phyloP scores from a whole-genome alignment of 2,797 vertebrate species.

The Neopelma chrysocephalum region DNA sequence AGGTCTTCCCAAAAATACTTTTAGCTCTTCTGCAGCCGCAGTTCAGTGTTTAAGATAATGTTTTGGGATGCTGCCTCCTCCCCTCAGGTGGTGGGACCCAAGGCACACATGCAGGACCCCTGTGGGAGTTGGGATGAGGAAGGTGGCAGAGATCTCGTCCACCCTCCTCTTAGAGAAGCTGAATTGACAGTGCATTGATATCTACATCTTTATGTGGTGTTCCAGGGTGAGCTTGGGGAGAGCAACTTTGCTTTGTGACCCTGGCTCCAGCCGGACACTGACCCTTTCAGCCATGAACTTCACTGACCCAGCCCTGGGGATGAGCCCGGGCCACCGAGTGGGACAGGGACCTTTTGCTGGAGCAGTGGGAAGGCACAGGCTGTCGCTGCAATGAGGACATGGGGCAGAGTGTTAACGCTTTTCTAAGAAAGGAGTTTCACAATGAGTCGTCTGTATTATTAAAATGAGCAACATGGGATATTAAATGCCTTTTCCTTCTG shows the following conservation, averaged over 20 bases:
- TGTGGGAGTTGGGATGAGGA: rapidly evolving
- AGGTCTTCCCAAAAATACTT: background rate
- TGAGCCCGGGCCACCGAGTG: background rate
- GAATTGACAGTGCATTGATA: rapidly evolving
- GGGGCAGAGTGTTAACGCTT: background rate
- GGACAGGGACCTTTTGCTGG: background rate
- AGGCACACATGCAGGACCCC: too few species aligned
- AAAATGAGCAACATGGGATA: background rate
- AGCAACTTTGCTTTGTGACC: background rate
- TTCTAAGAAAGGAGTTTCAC: background rate
- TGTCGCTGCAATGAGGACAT: background rate
- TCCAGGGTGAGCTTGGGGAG: background rate
- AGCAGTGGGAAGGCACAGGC: rapidly evolving
- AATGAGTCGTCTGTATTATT: background rate
- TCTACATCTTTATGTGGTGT: rapidly evolving
- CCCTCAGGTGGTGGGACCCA: background rate
- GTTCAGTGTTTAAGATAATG: background rate
- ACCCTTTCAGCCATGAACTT: background rate
- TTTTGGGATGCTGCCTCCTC: background rate
- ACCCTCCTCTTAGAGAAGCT: background rate
- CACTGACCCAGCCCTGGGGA: background rate
- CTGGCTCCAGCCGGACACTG: background rate
- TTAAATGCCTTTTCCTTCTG: background rate
- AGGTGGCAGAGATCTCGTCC: background rate
- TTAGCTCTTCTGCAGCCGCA: background rate